Percentiles rank a stretch among this genome's conserved stretches.
These are phyloP conservation scores for Sporophila hypoxantha DNA, from an alignment of 2,113 vertebrate genomes.

Conservation along the genomic window DNA sequence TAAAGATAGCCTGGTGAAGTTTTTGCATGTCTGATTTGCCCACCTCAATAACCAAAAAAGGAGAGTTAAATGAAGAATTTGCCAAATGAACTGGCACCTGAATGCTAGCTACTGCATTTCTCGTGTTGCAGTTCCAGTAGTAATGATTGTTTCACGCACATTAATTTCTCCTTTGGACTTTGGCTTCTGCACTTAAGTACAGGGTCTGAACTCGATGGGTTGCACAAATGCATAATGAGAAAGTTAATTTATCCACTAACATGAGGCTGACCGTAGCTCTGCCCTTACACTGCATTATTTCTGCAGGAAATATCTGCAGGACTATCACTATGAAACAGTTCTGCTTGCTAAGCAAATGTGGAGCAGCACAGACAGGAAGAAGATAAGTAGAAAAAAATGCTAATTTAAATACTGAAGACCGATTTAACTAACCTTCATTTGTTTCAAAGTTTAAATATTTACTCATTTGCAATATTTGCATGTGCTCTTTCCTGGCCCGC, in stretches of 20 bases:
- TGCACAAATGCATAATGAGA: background rate
- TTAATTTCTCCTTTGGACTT: conserved; percentile 22
- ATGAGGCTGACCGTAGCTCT: background rate
- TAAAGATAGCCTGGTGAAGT: background rate
- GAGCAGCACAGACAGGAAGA: background rate
- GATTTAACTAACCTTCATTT: conserved; percentile 5
- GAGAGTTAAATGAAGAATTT: background rate
- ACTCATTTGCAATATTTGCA: background rate
- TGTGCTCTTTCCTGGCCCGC: background rate
- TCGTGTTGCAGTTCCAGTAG: background rate
- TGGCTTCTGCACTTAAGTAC: background rate
- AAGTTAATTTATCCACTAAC: background rate
- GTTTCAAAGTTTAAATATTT: conserved; percentile 10
- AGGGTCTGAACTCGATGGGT: background rate
- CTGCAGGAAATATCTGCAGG: background rate
- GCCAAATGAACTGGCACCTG: background rate
- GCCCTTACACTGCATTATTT: background rate
- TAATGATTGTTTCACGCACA: background rate
- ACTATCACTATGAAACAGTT: background rate
- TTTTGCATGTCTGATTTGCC: background rate
- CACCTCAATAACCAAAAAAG: background rate
- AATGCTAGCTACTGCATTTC: background rate
- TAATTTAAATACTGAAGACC: background rate
- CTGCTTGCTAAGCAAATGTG: background rate
- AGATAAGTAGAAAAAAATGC: background rate